Evolutionary conservation across 2,888 invertebrate genomes (phyloP).

Genomic region (Acleris literana): DNA sequence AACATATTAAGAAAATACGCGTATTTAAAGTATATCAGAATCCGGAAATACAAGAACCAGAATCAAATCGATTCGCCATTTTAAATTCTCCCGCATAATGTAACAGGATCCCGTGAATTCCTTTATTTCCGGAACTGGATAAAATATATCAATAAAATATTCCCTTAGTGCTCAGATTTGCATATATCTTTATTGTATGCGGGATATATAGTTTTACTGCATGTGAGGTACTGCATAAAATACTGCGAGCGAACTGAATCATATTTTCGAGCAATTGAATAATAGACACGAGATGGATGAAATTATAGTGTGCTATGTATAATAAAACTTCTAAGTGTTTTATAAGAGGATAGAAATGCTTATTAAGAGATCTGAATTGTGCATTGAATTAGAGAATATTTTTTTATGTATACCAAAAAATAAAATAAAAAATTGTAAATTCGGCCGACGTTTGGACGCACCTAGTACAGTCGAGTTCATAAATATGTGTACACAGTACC

Average conservation of each 20-base stretch:
- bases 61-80: neutral
- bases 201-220: conserved; percentile 32
- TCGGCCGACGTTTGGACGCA: too few relatives aligned
- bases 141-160: conserved; percentile 34
- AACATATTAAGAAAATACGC: too few relatives aligned
- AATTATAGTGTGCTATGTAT: too few relatives aligned
- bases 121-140: conserved; percentile 23
- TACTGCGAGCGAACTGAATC: conserved; percentile 20
- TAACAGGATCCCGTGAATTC: conserved; percentile 27
- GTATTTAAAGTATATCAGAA: neutral
- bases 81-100: conserved; percentile 19
- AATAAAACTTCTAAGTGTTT: too few relatives aligned
- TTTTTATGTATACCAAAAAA: too few relatives aligned
- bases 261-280: conserved; percentile 9
- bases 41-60: neutral
- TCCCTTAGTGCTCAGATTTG: conserved; percentile 30
- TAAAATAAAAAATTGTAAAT: too few relatives aligned
- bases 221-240: conserved; percentile 31
- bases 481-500: too few relatives aligned
- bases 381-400: too few relatives aligned
- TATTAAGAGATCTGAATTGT: too few relatives aligned
- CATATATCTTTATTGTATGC: conserved; percentile 31
- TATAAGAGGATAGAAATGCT: too few relatives aligned
- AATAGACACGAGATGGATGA: neutral
- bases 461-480: too few relatives aligned